phyloP scores from a whole-genome alignment of 2,113 vertebrate species.

The Bos indicus region DNA sequence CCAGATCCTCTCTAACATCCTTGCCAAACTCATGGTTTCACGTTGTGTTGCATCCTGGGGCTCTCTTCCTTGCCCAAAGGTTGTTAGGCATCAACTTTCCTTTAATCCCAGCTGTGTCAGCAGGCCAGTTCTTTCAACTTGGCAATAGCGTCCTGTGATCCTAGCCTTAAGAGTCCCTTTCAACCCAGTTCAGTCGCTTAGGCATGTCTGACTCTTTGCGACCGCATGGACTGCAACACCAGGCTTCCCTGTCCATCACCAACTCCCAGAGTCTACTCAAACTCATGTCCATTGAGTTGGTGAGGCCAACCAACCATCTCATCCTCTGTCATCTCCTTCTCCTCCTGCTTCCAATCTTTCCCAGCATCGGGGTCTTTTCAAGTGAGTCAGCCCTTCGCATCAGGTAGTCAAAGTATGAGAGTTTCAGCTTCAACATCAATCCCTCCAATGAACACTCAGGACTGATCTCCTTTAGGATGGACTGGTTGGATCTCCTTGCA shows the following conservation, averaged over 20 bases:
- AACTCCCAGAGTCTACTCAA: neutral
- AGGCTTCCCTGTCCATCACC: neutral
- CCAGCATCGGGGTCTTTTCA: neutral
- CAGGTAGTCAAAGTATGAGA: neutral
- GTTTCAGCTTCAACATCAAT: neutral
- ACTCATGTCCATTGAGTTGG: neutral
- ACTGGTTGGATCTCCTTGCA: neutral
- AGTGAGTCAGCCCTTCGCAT: neutral
- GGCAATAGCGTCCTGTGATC: rapidly evolving
- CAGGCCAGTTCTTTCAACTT: neutral
- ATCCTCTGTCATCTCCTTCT: neutral
- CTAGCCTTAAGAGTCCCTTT: neutral
- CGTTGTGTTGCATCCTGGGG: no score
- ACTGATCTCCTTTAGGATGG: neutral
- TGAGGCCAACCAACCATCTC: neutral
- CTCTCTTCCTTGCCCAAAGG: neutral
- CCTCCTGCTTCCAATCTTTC: neutral
- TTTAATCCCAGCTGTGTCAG: neutral
- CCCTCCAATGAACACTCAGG: neutral
- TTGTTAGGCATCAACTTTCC: neutral
- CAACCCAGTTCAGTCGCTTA: neutral
- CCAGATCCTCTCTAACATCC: neutral
- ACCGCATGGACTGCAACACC: neutral
- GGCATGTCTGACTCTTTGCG: neutral
- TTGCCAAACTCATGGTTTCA: neutral